Base-by-base conservation (phyloP, 2,113 vertebrate species). In the Probosciger aterrimus region DNA sequence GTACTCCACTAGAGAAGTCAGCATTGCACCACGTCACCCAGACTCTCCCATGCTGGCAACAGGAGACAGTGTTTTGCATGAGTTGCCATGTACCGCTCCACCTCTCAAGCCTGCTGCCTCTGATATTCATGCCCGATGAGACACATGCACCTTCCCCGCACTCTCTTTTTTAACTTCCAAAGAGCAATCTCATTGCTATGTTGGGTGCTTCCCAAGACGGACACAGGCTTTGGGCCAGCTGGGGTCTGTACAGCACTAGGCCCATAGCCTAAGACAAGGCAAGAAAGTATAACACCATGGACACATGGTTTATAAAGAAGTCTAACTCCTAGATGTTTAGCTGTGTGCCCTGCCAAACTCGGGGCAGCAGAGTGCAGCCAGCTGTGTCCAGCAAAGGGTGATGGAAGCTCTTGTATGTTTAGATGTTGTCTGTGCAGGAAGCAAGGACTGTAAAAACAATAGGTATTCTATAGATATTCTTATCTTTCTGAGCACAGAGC, bases 111-210 rank as follows among this genome's bases (percentile, higher is more conserved):
- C 41, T 47, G 16, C 55, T 70, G 41, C 43, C 70, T 70, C 14
- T 7, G 3, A 10, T 17, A 14, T 15, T 50, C 19, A 33, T 1
- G 5, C 35, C 53, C 7, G 25, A 62, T 1, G 1, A 57, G 37
- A 30, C 57, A 39, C 2, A 0, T 4, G 5, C 24, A 2, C 16
- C 47, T 65, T 70, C 41, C 18, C 23, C 0, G 0, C 12, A 25
- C 10, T 5, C 12, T 57, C 49, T 27, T 19, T 9, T 11, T 30
- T 55, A 31, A 14, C 15, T 28, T 31, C 18, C 9, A 16, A 68
- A 75, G 25, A 43, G 55, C 35, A 12, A 37, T 7, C 41, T 69
- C 35, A 8, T 37, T 11, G 25, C 47, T 25, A 11, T 1, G 2
- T 47, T 63, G 35, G 41, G 25, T 4, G 2, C 41, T 37, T 69